phyloP scores from a whole-genome alignment of 1,140 invertebrate species.

The Bombus balteatus region DNA sequence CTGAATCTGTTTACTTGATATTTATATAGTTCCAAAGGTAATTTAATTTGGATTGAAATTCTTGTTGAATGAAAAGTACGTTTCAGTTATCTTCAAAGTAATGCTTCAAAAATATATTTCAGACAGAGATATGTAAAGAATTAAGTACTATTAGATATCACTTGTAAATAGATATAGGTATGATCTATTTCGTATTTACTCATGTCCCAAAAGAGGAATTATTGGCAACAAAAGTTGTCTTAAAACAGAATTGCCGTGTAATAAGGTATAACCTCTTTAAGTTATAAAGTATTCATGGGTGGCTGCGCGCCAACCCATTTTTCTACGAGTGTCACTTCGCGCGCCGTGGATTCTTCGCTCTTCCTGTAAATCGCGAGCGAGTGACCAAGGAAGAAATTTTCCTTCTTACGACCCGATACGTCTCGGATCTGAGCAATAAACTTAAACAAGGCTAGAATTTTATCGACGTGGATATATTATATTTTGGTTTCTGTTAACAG shows the following conservation, averaged over 20 bases:
- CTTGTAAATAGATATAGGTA: not conserved
- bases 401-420: not conserved
- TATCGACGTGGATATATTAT: not conserved
- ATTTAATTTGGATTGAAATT: not conserved
- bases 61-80: too few relatives aligned
- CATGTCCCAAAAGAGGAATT: not conserved
- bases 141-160: too few relatives aligned
- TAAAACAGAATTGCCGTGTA: not conserved
- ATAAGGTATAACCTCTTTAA: slow-evolving; percentile 5
- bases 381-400: slow-evolving; percentile 19
- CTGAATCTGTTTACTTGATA: not conserved
- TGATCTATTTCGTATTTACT: not conserved
- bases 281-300: slow-evolving; percentile 28
- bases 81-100: too few relatives aligned
- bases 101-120: too few relatives aligned
- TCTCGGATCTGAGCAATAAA: too few relatives aligned
- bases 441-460: slow-evolving; percentile 3
- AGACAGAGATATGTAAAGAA: too few relatives aligned
- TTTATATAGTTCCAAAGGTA: not conserved
- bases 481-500: not conserved
- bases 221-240: not conserved
- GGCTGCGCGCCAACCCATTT: slow-evolving; percentile 10
- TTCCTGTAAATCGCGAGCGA: slow-evolving; percentile 3
- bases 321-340: slow-evolving; percentile 18
- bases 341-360: slow-evolving; percentile 12